Evolutionary conservation across 2,888 invertebrate species (phyloP), one percentile per base, ranked within the genome.

Genomic region (Meiosimyza platycephala): DNA sequence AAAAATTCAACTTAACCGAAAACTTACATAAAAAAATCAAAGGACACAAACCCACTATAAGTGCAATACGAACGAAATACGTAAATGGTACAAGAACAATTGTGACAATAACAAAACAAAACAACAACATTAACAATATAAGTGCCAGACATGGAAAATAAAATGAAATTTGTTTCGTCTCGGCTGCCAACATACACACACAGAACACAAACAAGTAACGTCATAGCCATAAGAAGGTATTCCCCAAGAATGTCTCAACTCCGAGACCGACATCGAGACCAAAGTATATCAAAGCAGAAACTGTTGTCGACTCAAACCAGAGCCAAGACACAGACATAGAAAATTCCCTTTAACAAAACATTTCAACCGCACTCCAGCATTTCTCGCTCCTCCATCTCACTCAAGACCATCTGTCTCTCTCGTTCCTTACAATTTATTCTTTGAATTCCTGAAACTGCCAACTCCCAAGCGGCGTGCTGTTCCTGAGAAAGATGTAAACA

Each of bases 291-390:
- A 40, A 40, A 40, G 40, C 40, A 40, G 40, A 40, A 40, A 4
- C 40, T 40, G 40, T 40, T 40, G 40, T 9, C 40, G 40, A 50
- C 16, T 12, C 28, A 47, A n/a, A 40, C 40, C 68, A 60, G 62
- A 66, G n/a, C 22, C 57, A 66, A 71, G 67, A 70, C 28, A 72
- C 62, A 60, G 40, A 60, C 64, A 62, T 57, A 63, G 67, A 68
- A 71, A 72, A 74, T 71, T 68, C 74, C 74, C 72, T 74, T 72
- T 71, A 76, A 74, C 71, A 72, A 72, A 74, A 66, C 71, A 67
- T 66, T 72, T 55, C 50, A 50, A 12, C 15, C 52, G 57, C 33
- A 47, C 55, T 11, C 59, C 12, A 57, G n/a, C 28, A 7, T 51
- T 28, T 11, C 51, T 22, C 22, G 16, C 48, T 16, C 64, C 48